A percentile compares a stretch with the other conserved stretches of the same genome.
Evolutionary conservation across 2,888 invertebrate species (phyloP).

Genomic region (Bhutanitis thaidina): DNA sequence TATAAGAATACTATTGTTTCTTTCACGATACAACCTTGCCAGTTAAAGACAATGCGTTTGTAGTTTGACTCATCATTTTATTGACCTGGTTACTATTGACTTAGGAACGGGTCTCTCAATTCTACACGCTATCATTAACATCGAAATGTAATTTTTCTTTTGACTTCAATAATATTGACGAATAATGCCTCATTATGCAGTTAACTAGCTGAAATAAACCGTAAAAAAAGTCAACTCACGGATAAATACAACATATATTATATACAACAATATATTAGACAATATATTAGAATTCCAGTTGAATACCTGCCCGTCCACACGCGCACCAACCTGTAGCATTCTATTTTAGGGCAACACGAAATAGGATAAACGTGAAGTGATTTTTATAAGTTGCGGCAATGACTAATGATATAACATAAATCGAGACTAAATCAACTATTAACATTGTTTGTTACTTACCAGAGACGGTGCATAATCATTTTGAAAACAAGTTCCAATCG

Average conservation of each 20-base stretch:
- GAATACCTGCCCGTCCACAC: no score
- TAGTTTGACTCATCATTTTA: constrained; percentile 7
- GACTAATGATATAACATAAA: background rate
- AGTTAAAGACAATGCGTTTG: background rate
- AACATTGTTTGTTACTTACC: background rate
- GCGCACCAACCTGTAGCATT: no score
- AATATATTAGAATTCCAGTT: no score
- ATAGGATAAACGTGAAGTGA: background rate
- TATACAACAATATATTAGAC: no score
- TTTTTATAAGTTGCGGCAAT: background rate
- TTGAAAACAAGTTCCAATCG: background rate
- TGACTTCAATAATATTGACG: no score
- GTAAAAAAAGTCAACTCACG: no score
- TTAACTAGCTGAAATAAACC: no score
- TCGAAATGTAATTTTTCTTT: no score
- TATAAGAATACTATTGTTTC: background rate
- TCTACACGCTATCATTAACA: background rate
- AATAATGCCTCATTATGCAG: no score
- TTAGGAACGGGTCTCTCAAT: background rate
- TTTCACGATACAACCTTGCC: background rate
- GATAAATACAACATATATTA: no score
- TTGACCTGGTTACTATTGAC: constrained; percentile 11
- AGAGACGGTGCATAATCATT: background rate
- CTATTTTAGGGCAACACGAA: background rate
- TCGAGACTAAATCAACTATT: background rate